Evolutionary conservation across 1,140 invertebrate genomes (phyloP).

Genomic region (Bombus haemorrhoidalis): DNA sequence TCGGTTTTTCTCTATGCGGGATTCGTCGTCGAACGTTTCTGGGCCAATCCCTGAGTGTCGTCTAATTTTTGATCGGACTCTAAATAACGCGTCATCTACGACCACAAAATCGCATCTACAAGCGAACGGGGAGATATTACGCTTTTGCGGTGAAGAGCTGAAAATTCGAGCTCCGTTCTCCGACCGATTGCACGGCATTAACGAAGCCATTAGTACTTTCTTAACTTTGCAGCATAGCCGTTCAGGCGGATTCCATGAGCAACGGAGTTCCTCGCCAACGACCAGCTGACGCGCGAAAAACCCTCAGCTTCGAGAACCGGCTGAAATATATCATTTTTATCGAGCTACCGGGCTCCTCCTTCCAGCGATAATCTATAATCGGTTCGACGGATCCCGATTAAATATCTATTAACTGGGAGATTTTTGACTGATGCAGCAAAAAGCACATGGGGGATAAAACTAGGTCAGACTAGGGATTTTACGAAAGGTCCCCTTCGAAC

Average conservation of each 20-base stretch:
- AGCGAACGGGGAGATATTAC: constrained; percentile 12
- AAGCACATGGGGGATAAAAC: rapidly evolving
- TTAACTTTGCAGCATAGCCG: constrained; percentile 31
- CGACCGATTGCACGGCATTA: constrained; percentile 48
- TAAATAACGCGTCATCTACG: background rate
- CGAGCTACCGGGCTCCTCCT: constrained; percentile 11
- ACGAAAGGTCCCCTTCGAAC: background rate
- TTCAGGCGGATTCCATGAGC: constrained; percentile 20
- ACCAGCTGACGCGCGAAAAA: constrained; percentile 63
- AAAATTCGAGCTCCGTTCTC: constrained; percentile 49
- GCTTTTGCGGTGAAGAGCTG: constrained; percentile 13
- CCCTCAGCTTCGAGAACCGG: constrained; percentile 5
- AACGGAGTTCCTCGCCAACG: background rate
- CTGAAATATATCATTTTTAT: constrained; percentile 51
- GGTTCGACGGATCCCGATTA: constrained; percentile 40
- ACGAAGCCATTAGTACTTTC: constrained; percentile 63
- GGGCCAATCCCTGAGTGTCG: too few species aligned
- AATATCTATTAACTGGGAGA: constrained; percentile 36
- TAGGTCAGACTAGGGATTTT: background rate
- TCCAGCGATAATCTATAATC: constrained; percentile 40
- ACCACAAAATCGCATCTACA: background rate
- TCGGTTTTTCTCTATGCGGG: background rate
- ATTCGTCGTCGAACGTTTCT: background rate
- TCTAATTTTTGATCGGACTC: constrained; percentile 58
- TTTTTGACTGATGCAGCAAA: background rate